Percentiles rank a stretch among this genome's conserved stretches.
Evolutionary conservation across 2,113 vertebrate genomes (phyloP).

Genomic region (Blennius ocellaris): DNA sequence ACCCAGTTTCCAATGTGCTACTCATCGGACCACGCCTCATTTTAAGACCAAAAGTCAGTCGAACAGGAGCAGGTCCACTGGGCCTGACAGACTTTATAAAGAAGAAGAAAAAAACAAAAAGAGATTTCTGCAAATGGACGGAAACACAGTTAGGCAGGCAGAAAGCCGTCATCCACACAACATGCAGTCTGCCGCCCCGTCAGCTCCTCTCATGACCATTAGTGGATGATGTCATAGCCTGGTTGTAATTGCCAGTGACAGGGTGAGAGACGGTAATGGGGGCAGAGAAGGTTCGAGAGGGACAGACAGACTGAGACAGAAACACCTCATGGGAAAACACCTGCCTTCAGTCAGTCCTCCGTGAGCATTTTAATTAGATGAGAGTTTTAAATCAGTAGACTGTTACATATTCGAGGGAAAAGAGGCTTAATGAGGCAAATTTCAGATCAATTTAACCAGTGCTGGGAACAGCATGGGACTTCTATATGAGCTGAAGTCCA

Average conservation of each 20-base stretch:
- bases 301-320: constrained; percentile 14
- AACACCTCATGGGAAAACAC: constrained; percentile 52
- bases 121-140: constrained; percentile 3
- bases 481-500: neutral
- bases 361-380: constrained; percentile 22
- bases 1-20: no score
- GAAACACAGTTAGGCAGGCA: constrained; percentile 24
- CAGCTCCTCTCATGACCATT: constrained; percentile 65
- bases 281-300: constrained; percentile 20
- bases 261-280: constrained; percentile 44
- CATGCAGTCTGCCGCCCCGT: constrained; percentile 39
- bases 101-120: neutral
- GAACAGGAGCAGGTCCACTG: no score
- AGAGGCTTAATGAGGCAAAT: constrained; percentile 15
- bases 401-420: constrained; percentile 8
- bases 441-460: neutral
- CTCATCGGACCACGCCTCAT: no score
- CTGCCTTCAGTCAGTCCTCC: constrained; percentile 52
- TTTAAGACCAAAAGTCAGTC: no score
- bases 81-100: no score
- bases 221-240: constrained; percentile 78
- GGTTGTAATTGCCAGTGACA: constrained; percentile 69
- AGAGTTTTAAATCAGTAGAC: neutral
- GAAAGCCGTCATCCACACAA: constrained; percentile 44
- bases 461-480: neutral